These are phyloP conservation scores for Drosophila neonasuta DNA, from an alignment of 2,888 invertebrate genomes.

Conservation along the genomic window DNA sequence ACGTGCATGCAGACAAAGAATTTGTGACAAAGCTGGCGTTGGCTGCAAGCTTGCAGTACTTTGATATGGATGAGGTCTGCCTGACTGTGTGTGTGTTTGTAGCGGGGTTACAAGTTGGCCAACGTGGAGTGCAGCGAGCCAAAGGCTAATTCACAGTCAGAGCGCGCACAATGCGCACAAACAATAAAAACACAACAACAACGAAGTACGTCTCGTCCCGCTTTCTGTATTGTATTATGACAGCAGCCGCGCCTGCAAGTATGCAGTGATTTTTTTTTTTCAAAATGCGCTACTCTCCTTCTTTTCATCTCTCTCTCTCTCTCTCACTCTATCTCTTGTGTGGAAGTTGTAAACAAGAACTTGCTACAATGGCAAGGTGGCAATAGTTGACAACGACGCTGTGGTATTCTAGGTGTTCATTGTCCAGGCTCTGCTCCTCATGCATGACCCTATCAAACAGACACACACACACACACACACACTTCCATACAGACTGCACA, in stretches of 20 bases:
- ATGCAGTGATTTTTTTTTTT: conserved; percentile 59
- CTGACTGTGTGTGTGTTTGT: background rate
- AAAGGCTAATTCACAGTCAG: conserved; percentile 70
- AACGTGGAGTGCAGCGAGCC: conserved; percentile 34
- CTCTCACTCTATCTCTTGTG: background rate
- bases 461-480: background rate
- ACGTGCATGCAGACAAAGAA: conserved; percentile 25
- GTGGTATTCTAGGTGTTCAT: conserved; percentile 73
- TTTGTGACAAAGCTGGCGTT: conserved; percentile 47
- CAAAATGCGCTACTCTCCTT: background rate
- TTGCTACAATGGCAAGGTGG: conserved; percentile 60
- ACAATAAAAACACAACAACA: conserved; percentile 28
- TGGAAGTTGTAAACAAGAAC: conserved; percentile 66
- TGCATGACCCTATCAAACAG: conserved; percentile 16
- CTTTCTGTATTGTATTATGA: conserved; percentile 66
- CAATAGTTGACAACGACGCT: conserved; percentile 59
- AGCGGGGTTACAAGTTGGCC: conserved; percentile 5
- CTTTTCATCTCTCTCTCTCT: background rate
- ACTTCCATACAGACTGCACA: background rate
- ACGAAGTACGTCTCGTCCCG: background rate
- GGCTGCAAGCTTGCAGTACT: conserved; percentile 44
- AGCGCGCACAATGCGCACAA: conserved; percentile 46
- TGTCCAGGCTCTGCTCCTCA: conserved; percentile 52
- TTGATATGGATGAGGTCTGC: conserved; percentile 28
- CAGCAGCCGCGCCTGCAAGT: conserved; percentile 69